phyloP scores from a whole-genome alignment of 2,888 invertebrate genomes.

The Lasioglossum pauxillum region DNA sequence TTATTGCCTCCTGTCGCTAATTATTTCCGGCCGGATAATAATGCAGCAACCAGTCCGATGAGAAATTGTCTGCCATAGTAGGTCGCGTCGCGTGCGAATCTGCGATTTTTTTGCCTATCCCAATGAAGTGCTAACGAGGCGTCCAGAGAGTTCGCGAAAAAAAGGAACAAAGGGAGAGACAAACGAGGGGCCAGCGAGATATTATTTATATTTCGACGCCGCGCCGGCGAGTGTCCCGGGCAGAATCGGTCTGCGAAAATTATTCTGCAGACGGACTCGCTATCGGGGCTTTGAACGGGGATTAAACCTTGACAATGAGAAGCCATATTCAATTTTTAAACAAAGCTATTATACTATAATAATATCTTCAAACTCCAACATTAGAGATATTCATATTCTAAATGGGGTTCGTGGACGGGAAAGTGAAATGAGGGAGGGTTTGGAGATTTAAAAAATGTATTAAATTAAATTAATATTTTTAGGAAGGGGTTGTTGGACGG shows the following conservation, averaged over 20 bases:
- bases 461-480: neutral
- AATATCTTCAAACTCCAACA: no score
- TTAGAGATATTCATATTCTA: no score
- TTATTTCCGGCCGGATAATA: constrained; percentile 22
- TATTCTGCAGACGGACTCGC: neutral
- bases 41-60: neutral
- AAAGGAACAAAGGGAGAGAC: neutral
- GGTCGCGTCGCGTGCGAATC: neutral
- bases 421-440: no score
- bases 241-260: neutral
- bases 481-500: neutral
- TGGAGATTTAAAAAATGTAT: no score
- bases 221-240: neutral
- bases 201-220: constrained; percentile 10
- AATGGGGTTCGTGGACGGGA: no score
- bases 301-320: neutral
- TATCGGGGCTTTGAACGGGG: neutral
- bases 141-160: neutral
- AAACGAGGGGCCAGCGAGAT: neutral
- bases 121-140: constrained; percentile 28
- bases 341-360: no score
- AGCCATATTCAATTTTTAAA: neutral
- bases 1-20: constrained; percentile 28
- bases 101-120: neutral
- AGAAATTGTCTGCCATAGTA: neutral